phyloP scores from a whole-genome alignment of 2,113 vertebrate species.

The Bagarius yarrelli region DNA sequence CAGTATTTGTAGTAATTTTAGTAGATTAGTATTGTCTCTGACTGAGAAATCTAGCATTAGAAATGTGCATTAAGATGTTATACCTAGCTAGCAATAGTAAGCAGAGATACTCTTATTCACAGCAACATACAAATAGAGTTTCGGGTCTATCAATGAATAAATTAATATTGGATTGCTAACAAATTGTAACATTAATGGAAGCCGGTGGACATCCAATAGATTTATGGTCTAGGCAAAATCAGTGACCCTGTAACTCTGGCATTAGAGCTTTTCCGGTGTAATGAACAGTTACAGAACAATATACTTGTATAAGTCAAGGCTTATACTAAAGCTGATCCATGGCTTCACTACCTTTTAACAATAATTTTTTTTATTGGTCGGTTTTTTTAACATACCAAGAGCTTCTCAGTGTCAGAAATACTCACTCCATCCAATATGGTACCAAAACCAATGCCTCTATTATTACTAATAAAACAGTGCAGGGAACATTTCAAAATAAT shows the following conservation, averaged over 20 bases:
- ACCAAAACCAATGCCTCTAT: too few species aligned
- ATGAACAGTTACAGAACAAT: not conserved
- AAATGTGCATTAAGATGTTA: not conserved
- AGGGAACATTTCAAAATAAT: constrained; percentile 37
- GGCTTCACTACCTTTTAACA: not conserved
- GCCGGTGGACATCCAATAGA: not conserved
- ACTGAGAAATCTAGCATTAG: not conserved
- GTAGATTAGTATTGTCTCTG: not conserved
- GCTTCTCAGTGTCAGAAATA: too few species aligned
- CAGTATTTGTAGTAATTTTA: not conserved
- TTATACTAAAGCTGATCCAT: not conserved
- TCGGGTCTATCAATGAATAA: too few species aligned
- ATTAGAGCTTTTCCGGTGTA: not conserved
- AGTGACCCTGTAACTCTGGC: not conserved
- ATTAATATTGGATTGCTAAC: too few species aligned
- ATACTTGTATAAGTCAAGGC: not conserved
- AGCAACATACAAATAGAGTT: too few species aligned
- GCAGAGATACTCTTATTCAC: too few species aligned
- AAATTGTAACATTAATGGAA: too few species aligned
- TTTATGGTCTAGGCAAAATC: not conserved
- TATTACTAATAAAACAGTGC: not conserved
- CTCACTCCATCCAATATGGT: too few species aligned
- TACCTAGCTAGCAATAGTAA: not conserved
- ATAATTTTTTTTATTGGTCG: not conserved
- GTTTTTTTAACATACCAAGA: too few species aligned